Conservation (phyloP, 2,888 invertebrate genomes). For the Lasius platythorax region DNA sequence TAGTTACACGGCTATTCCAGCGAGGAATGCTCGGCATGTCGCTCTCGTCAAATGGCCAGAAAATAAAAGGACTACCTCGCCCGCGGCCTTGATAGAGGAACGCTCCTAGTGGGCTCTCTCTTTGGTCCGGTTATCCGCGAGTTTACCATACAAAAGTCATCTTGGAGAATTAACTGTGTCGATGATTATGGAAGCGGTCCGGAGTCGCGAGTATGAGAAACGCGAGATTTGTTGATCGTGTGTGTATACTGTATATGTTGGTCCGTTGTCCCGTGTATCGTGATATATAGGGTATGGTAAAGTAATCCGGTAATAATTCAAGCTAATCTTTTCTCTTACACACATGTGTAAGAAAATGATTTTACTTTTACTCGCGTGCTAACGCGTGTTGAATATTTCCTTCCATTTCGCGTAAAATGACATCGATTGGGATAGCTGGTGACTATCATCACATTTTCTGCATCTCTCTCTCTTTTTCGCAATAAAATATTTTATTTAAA, state of each 20-base stretch:
- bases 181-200: conserved; percentile 3
- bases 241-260: no score
- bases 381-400: background rate
- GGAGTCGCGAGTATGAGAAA: conserved; percentile 5
- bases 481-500: no score
- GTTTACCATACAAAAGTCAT: conserved; percentile 51
- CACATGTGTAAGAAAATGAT: background rate
- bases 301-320: background rate
- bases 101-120: conserved; percentile 69
- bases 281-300: background rate
- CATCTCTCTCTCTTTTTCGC: no score
- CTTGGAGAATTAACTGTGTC: conserved; percentile 30
- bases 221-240: background rate
- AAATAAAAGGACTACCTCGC: conserved; percentile 82
- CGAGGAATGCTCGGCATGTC: conserved; percentile 84
- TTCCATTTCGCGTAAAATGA: background rate
- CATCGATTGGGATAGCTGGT: background rate
- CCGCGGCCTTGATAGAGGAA: conserved; percentile 81
- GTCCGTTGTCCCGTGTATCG: background rate
- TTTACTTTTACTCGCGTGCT: background rate
- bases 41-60: conserved; percentile 84
- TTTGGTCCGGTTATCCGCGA: conserved; percentile 55
- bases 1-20: conserved; percentile 80
- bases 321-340: background rate
- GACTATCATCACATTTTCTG: no score